Conservation (phyloP, 2,888 invertebrate species). For the Biston betularia region DNA sequence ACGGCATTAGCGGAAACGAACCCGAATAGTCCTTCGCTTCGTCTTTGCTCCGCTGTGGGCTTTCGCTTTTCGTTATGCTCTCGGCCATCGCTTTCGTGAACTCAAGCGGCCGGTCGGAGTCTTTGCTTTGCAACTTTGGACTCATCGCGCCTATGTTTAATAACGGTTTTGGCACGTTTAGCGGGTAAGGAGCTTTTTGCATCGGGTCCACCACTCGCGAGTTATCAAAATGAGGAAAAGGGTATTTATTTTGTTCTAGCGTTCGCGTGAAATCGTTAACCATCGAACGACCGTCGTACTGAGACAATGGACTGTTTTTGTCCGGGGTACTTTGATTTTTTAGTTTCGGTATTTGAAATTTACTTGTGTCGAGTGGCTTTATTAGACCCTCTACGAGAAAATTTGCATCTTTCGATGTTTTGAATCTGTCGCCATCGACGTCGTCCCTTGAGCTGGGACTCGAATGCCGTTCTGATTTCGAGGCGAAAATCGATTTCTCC, state of each 20-base stretch:
- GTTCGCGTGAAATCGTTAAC: conserved; percentile 78
- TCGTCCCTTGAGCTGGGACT: conserved; percentile 89
- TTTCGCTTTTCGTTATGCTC: conserved; percentile 72
- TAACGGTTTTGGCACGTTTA: conserved; percentile 79
- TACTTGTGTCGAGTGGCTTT: conserved; percentile 92
- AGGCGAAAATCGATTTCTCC: conserved; percentile 89
- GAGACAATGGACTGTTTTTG: conserved; percentile 74
- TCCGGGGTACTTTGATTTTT: conserved; percentile 81
- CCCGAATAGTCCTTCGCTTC: conserved; percentile 71
- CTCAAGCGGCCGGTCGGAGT: conserved; percentile 70
- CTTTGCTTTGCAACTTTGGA: conserved; percentile 72
- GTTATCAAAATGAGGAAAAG: conserved; percentile 77
- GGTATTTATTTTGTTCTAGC: conserved; percentile 78
- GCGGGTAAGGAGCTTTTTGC: conserved; percentile 77
- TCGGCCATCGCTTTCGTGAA: conserved; percentile 74
- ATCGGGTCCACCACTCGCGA: conserved; percentile 69
- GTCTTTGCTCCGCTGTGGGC: conserved; percentile 74
- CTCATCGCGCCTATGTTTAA: conserved; percentile 78
- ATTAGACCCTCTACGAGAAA: conserved; percentile 91
- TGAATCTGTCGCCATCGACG: conserved; percentile 88
- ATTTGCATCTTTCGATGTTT: conserved; percentile 87
- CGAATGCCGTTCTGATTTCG: conserved; percentile 88
- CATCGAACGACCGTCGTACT: conserved; percentile 76
- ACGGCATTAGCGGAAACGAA: conserved; percentile 72
- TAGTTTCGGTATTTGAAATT: conserved; percentile 95